phyloP scores from a whole-genome alignment of 2,888 invertebrate species.

The Sesia bembeciformis region DNA sequence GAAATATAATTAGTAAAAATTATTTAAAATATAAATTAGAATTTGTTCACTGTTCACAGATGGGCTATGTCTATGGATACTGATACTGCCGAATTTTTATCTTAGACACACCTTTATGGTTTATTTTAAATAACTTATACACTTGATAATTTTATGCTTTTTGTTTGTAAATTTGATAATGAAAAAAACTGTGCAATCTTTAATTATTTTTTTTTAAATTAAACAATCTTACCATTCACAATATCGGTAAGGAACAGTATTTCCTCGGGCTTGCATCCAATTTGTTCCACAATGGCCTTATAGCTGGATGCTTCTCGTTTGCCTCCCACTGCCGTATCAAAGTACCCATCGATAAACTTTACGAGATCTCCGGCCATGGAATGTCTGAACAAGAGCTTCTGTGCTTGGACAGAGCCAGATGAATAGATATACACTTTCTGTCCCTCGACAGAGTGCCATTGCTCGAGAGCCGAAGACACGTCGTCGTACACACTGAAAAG shows the following conservation, averaged over 20 bases:
- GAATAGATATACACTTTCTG: slow-evolving; percentile 89
- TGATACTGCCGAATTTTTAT: no score
- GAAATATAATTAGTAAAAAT: no score
- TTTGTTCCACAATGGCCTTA: slow-evolving; percentile 80
- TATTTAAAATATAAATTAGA: no score
- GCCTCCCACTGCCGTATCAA: slow-evolving; percentile 88
- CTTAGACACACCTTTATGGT: no score
- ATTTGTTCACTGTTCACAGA: no score
- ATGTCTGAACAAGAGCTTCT: slow-evolving; percentile 88
- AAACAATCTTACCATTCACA: slow-evolving; percentile 76
- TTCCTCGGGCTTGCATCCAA: slow-evolving; percentile 77
- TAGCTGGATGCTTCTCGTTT: slow-evolving; percentile 89
- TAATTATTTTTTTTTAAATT: no score
- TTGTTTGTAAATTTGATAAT: no score
- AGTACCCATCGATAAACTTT: slow-evolving; percentile 83
- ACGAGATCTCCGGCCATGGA: slow-evolving; percentile 85
- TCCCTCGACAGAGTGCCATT: slow-evolving; percentile 80
- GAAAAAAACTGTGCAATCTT: no score
- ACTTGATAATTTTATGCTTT: no score
- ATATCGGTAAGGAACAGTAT: slow-evolving; percentile 92
- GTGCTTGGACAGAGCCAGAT: slow-evolving; percentile 92
- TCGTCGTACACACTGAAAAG: slow-evolving; percentile 88
- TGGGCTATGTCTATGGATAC: no score
- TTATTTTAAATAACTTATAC: no score
- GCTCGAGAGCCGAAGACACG: slow-evolving; percentile 82